These are phyloP conservation scores for Dusona sp. DNA, from an alignment of 2,888 invertebrate species.

Conservation along the genomic window DNA sequence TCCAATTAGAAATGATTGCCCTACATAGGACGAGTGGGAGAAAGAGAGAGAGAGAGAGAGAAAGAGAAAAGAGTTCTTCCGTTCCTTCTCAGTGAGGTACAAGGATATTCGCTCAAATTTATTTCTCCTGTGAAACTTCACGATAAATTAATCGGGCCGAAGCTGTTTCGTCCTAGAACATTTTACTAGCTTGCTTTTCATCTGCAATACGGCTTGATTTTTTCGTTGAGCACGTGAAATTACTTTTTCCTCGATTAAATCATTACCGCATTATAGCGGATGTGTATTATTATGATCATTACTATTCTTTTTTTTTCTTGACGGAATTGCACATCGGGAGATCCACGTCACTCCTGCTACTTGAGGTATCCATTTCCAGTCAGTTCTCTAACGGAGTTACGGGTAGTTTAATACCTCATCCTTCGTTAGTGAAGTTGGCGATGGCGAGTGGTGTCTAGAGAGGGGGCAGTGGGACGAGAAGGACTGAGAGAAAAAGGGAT, in stretches of 20 bases:
- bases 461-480: constrained; percentile 1
- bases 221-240: background rate
- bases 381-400: constrained; percentile 61
- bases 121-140: constrained; percentile 36
- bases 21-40: constrained; percentile 31
- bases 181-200: constrained; percentile 12
- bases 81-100: background rate
- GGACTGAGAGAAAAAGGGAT: constrained; percentile 42
- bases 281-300: background rate
- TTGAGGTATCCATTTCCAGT: constrained; percentile 61
- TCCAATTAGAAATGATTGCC: constrained; percentile 63
- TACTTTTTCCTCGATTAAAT: constrained; percentile 11
- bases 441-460: constrained; percentile 32
- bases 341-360: constrained; percentile 42
- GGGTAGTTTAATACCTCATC: constrained; percentile 61
- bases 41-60: background rate
- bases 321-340: constrained; percentile 13
- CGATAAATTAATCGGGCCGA: constrained; percentile 43
- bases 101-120: constrained; percentile 32
- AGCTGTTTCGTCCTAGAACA: constrained; percentile 11
- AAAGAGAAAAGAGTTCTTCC: background rate
- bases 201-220: background rate
- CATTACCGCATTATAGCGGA: background rate
- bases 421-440: constrained; percentile 66
- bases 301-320: constrained; percentile 19